Evolutionary conservation across 2,797 vertebrate species (phyloP).

Genomic region (Bufotes viridis): DNA sequence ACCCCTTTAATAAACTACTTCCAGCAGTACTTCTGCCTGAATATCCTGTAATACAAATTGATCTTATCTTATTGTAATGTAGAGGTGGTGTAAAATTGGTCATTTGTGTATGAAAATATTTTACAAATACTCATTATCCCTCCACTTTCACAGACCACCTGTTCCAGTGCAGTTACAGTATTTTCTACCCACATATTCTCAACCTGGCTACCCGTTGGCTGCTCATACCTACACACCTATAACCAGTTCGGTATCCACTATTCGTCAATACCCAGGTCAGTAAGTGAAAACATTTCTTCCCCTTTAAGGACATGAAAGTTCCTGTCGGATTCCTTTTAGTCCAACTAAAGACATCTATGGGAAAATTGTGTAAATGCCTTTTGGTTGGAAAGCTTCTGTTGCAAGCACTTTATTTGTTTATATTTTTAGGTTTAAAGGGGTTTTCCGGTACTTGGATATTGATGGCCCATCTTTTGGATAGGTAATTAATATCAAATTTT

Average conservation of each 20-base stretch:
- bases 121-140: not conserved
- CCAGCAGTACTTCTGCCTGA: too few relatives aligned
- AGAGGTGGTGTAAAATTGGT: not conserved
- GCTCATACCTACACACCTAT: conserved; percentile 94
- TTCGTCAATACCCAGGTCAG: conserved; percentile 94
- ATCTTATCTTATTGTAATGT: too few relatives aligned
- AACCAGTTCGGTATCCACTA: conserved; percentile 95
- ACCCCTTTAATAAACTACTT: too few relatives aligned
- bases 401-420: too few relatives aligned
- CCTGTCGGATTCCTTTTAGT: too few relatives aligned
- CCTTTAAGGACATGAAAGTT: not conserved
- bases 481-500: too few relatives aligned
- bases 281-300: not conserved
- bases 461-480: too few relatives aligned
- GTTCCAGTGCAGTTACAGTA: conserved; percentile 97
- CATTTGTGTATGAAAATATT: not conserved
- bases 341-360: too few relatives aligned
- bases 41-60: too few relatives aligned
- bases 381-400: too few relatives aligned
- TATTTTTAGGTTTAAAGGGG: too few relatives aligned
- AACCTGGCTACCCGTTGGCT: conserved; percentile 89
- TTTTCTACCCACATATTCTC: conserved; percentile 90
- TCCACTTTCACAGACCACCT: conserved; percentile 78
- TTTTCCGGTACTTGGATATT: too few relatives aligned
- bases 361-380: not conserved